These are phyloP conservation scores for Ia io DNA, from an alignment of 2,113 vertebrate genomes.

Conservation along the genomic window DNA sequence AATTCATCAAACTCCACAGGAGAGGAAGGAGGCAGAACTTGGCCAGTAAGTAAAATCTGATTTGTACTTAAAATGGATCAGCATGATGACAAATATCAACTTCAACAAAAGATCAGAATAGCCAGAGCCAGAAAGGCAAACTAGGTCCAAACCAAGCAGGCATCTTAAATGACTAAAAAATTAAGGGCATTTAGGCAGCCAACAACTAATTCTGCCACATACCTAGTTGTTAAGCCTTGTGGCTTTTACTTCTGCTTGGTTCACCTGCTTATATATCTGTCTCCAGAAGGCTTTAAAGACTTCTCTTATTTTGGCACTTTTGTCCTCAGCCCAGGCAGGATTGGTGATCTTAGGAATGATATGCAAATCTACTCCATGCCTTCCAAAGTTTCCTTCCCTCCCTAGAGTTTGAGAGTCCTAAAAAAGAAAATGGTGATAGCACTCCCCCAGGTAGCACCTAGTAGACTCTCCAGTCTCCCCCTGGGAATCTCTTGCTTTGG, in stretches of 20 bases:
- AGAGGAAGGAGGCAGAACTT: background rate
- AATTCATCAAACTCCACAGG: background rate
- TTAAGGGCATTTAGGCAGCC: background rate
- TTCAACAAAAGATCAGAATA: background rate
- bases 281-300: background rate
- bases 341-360: background rate
- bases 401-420: background rate
- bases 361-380: background rate
- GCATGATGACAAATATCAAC: background rate
- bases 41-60: background rate
- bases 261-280: background rate
- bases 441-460: background rate
- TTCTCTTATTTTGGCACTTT: background rate
- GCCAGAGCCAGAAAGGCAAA: constrained; percentile 9
- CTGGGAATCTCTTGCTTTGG: background rate
- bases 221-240: background rate
- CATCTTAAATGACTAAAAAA: background rate
- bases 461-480: background rate
- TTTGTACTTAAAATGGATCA: background rate
- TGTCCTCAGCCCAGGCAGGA: background rate
- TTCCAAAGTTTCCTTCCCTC: background rate
- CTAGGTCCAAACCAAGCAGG: background rate
- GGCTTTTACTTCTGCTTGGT: background rate
- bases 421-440: background rate
- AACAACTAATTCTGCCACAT: background rate